Conservation (phyloP, 1,140 invertebrate genomes). For the Pararge aegeria region DNA sequence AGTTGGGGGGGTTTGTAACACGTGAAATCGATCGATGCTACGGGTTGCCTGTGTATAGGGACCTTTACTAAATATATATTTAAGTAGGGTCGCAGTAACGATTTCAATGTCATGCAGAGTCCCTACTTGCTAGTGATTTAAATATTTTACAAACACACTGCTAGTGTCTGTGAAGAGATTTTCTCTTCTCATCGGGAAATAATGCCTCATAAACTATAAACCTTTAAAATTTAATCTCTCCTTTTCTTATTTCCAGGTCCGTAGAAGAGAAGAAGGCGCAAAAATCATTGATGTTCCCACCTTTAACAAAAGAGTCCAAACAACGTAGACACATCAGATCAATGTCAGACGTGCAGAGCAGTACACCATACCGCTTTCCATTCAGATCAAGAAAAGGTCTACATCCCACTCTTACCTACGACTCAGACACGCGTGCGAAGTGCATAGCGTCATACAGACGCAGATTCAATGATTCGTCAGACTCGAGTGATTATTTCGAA, state of each 20-base stretch:
- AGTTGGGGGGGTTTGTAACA: too few species aligned
- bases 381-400: constrained; percentile 55
- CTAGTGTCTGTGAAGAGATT: too few species aligned
- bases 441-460: constrained; percentile 46
- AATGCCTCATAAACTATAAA: too few species aligned
- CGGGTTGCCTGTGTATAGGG: too few species aligned
- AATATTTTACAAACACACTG: too few species aligned
- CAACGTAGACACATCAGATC: constrained; percentile 65
- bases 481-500: constrained; percentile 64
- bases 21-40: too few species aligned
- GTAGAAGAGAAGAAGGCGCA: constrained; percentile 53
- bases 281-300: constrained; percentile 44
- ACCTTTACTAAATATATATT: too few species aligned
- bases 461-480: constrained; percentile 53
- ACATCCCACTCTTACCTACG: constrained; percentile 58
- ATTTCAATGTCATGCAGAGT: too few species aligned
- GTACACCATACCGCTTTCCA: constrained; percentile 60
- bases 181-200: too few species aligned
- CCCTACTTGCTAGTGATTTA: too few species aligned
- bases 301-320: constrained; percentile 66
- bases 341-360: constrained; percentile 72
- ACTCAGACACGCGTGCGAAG: constrained; percentile 62
- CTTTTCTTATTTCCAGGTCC: constrained; percentile 57
- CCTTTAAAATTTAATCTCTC: background rate
- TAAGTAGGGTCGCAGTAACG: too few species aligned